phyloP scores from a whole-genome alignment of 2,113 vertebrate species.

The Baryphthengus martii region DNA sequence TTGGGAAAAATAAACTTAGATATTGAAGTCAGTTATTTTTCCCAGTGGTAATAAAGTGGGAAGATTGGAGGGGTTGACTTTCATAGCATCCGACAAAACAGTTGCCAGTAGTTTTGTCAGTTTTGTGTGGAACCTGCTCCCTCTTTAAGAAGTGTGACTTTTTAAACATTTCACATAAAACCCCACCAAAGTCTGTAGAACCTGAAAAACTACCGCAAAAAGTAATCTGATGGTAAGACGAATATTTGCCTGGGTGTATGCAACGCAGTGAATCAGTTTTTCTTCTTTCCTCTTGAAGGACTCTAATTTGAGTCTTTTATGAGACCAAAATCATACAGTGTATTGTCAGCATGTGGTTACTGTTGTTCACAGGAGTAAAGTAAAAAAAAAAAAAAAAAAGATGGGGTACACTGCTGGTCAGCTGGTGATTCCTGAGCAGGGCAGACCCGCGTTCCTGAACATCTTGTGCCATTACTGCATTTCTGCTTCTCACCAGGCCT shows the following conservation, averaged over 20 bases:
- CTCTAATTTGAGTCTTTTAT: neutral
- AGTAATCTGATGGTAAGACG: neutral
- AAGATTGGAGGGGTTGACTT: neutral
- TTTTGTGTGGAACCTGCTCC: neutral
- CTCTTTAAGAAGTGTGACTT: neutral
- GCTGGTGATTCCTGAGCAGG: neutral
- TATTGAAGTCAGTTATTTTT: slow-evolving; percentile 13
- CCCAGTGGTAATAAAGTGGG: neutral
- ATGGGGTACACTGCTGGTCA: neutral
- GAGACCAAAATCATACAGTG: neutral
- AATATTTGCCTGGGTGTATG: slow-evolving; percentile 30
- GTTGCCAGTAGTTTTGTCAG: neutral
- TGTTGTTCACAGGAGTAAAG: neutral
- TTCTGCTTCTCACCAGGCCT: neutral
- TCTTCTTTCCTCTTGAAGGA: slow-evolving; percentile 34
- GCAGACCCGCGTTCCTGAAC: neutral
- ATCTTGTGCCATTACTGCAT: neutral
- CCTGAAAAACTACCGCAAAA: slow-evolving; percentile 40
- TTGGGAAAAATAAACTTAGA: slow-evolving; percentile 16
- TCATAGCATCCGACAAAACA: neutral
- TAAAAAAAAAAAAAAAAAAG: no score
- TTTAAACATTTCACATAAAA: neutral
- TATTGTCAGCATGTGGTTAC: neutral
- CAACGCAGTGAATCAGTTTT: slow-evolving; percentile 39
- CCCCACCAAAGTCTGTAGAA: neutral